Base-by-base conservation (phyloP, 2,888 invertebrate genomes). In the Malthinus flaveolus region DNA sequence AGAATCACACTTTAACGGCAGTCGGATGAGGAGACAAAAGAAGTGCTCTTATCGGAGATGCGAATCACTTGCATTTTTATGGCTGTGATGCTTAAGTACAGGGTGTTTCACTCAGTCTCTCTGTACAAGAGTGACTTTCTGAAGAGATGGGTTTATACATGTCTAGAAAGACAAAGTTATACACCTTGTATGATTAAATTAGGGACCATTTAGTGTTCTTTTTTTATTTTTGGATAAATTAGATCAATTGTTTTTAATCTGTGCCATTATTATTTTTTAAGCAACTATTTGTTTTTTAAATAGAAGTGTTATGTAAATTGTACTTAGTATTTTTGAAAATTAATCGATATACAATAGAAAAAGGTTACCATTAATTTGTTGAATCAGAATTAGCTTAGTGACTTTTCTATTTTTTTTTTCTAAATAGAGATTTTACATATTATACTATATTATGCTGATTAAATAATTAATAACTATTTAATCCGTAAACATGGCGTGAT, bases 1-100 rank as follows among this genome's bases (percentile, higher is more conserved):
- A 81, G 81, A 80, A 83, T 83, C 82, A 83, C 79, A 77, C 80
- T 83, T 73, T 84, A 78, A 82, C 83, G 63, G 79, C 80, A 60
- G 81, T 83, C 68, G 81, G 77, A 46, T 78, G 70, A 77, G 48
- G 45, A 58, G 58, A 49, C 23, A 52, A 49, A 59, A 64, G 67
- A 68, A 66, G 56, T 65, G 56, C 65, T 66, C 68, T 69, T 66
- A 44, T 49, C 47, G 48, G 32, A 52, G 36, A 44, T 46, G 53
- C 32, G 44, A 51, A 52, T 10, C 23, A 68, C 70, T 73, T 76
- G 76, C 77, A 77, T 77, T 76, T 75, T 73, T 64, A 62, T 63
- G 78, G 78, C 78, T 78, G 78, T 78, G 78, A 78, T 74, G 75
- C 71, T 68, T 74, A 73, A 50, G n/a, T 65, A 66, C 23, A 5